These are phyloP conservation scores for Lithophane ornitopus DNA, from an alignment of 2,888 invertebrate species.

Conservation along the genomic window DNA sequence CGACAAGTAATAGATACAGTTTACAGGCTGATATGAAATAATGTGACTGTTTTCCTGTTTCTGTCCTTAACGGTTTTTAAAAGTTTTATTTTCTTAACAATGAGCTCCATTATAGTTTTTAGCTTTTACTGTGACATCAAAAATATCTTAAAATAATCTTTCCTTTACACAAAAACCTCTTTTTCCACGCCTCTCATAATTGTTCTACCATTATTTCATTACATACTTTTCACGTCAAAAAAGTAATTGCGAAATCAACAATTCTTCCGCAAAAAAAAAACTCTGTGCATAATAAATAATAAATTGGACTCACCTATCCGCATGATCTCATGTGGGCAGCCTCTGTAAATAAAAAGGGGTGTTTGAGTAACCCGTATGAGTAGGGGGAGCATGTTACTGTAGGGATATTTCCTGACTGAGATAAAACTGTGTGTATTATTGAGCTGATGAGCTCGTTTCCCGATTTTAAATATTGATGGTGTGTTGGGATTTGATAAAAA, in stretches of 20 bases:
- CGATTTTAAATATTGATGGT: slow-evolving; percentile 34
- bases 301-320: slow-evolving; percentile 69
- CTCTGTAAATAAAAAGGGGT: slow-evolving; percentile 67
- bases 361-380: slow-evolving; percentile 51
- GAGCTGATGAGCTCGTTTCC: slow-evolving; percentile 27
- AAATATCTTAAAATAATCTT: too few relatives aligned
- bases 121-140: too few relatives aligned
- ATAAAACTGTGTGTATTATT: slow-evolving; percentile 36
- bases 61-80: too few relatives aligned
- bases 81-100: too few relatives aligned
- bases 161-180: too few relatives aligned
- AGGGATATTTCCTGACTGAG: slow-evolving; percentile 36
- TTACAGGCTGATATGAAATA: too few relatives aligned
- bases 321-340: slow-evolving; percentile 66
- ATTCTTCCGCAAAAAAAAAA: slow-evolving; percentile 26
- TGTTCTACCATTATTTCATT: background rate
- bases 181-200: too few relatives aligned
- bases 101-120: too few relatives aligned
- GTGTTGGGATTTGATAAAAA: background rate
- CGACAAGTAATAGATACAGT: too few relatives aligned
- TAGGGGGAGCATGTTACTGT: slow-evolving; percentile 32
- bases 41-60: too few relatives aligned
- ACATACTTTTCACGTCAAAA: background rate
- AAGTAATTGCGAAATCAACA: too few relatives aligned
- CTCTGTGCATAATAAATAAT: slow-evolving; percentile 62